Base-by-base conservation (phyloP, 1,140 invertebrate genomes). In the Panagrolaimus sp. region DNA sequence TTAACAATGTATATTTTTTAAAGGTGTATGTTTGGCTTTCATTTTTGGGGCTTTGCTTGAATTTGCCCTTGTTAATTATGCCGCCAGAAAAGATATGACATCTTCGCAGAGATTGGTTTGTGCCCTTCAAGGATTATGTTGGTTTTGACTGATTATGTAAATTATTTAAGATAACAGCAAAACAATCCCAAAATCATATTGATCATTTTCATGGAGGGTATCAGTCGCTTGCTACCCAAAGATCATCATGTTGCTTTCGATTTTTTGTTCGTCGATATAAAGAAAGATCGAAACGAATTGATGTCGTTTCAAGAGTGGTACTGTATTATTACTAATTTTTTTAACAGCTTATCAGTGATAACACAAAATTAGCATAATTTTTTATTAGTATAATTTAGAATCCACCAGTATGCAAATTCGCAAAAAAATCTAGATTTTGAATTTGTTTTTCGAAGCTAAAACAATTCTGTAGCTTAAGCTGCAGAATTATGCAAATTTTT, bases 1-100 rank as follows among this genome's bases (percentile, higher is more conserved):
- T 7, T 4, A 38, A 38, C 2, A 2, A 38, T 7, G 2, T 4
- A 38, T 38, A 38, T 7, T 38, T 38, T 38, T 38, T 4, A 38
- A 7, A 14, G 73, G 52, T 65, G 73, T 79, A 21, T 79, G 78
- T 67, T 87, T 96, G 72, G 95, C 93, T 21, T 96, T 96, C 85
- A 93, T 96, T 15, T 96, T 96, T 84, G 92, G 92, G 32, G 93
- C 93, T n/a, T 85, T 96, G 71, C 88, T 96, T 55, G 93, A 95
- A 86, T 96, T 96, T 83, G 93, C 93, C 38, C 87, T 96, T 64
- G 93, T 96, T 65, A 96, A 96, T 85, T 96, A 96, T 85, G 93
- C 93, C 17, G 94, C 92, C 69, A 88, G 93, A 69, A 94, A 92
- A 69, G 93, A 95, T 68, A 82, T 79, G 15, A 82, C 65, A 21